These are phyloP conservation scores for Ochotona princeps DNA, from an alignment of 2,113 vertebrate species.

Conservation along the genomic window DNA sequence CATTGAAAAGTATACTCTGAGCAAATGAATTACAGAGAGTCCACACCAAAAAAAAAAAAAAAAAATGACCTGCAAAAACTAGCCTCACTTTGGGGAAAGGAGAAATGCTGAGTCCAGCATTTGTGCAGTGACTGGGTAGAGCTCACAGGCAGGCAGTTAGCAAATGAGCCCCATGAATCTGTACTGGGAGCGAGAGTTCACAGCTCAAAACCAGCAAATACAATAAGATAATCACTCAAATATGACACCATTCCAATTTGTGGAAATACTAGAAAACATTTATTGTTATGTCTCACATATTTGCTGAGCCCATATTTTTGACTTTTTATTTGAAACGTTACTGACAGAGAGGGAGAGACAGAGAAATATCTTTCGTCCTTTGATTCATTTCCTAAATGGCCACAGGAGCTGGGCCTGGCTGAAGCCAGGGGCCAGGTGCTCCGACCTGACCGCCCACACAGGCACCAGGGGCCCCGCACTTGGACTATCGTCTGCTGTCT, in stretches of 20 bases:
- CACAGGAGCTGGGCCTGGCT: no score
- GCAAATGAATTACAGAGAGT: conserved; percentile 84
- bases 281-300: neutral
- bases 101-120: conserved; percentile 68
- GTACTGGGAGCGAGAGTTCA: neutral
- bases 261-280: neutral
- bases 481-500: no score
- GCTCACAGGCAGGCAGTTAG: conserved; percentile 1
- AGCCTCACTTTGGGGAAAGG: neutral
- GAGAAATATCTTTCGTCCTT: no score
- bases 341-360: no score
- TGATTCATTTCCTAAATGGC: no score
- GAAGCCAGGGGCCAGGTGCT: no score
- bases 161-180: neutral
- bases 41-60: conserved; percentile 29
- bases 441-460: no score
- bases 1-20: conserved; percentile 78
- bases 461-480: no score
- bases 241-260: neutral
- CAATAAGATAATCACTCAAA: neutral
- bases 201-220: neutral
- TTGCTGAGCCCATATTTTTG: neutral
- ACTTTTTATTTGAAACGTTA: no score
- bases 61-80: conserved; percentile 51
- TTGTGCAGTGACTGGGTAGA: neutral